Evolutionary conservation across 2,113 vertebrate species (phyloP).

Genomic region (Ibidorhyncha struthersii): DNA sequence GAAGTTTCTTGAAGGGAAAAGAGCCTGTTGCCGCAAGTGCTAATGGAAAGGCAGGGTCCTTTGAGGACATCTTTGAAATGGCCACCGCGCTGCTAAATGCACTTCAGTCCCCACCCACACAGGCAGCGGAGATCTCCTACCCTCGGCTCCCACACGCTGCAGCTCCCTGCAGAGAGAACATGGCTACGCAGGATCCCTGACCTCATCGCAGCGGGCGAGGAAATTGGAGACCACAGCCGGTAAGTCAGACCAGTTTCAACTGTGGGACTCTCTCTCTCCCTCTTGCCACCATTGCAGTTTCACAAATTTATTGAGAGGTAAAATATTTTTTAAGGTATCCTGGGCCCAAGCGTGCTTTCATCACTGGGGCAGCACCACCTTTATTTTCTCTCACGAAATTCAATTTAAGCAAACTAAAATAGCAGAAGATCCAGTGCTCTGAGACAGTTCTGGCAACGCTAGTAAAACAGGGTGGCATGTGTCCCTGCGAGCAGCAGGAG

Average conservation of each 20-base stretch:
- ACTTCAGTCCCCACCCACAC: not conserved
- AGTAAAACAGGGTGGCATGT: accelerated
- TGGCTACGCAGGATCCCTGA: not conserved
- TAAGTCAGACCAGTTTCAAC: not conserved
- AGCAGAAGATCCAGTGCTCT: not conserved
- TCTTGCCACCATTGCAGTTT: not conserved
- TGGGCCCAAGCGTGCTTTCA: not conserved
- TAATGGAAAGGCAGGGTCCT: slow-evolving; percentile 1
- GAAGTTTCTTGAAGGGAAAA: not conserved
- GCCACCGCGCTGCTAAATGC: not conserved
- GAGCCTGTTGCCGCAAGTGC: not conserved
- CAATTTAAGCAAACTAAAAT: not conserved
- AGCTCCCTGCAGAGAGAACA: not conserved
- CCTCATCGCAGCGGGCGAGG: accelerated
- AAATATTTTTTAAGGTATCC: not conserved
- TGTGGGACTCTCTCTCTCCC: not conserved
- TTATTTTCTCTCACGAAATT: not conserved
- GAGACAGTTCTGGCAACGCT: not conserved
- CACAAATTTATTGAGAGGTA: not conserved
- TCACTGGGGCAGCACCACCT: not conserved
- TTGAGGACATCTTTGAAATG: not conserved
- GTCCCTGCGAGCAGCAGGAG: not conserved
- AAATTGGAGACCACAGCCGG: not conserved
- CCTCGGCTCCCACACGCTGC: accelerated
- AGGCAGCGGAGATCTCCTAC: not conserved